Base-by-base conservation (phyloP, 2,113 vertebrate species). In the Chrysochloris asiatica region DNA sequence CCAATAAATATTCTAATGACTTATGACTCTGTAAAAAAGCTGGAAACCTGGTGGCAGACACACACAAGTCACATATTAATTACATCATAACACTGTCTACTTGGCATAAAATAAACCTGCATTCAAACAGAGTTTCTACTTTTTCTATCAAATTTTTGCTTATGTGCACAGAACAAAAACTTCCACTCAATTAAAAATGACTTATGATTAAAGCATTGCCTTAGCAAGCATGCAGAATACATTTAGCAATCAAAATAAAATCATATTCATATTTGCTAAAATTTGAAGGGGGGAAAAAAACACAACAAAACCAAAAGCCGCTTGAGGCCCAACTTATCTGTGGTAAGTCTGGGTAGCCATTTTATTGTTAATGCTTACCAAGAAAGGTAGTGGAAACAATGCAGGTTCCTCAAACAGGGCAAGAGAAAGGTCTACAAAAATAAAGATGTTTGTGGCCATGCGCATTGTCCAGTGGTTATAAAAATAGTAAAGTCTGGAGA, bases 321-420 rank as follows among this genome's bases (percentile, higher is more conserved):
- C 9, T 14, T 13, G 24, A 2, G 3, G 10, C 67, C 24, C n/a
- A 17, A 1, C 24, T 56, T 30, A n/a, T 24, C 10, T n/a, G 9
- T 33, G n/a, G 26, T 41, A 77, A 50, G 45, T n/a, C 26, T 50
- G 24, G 26, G 16, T 21, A 36, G 43, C 59, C 47, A 33, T 36
- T 59, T 38, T 6, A 8, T 17, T 22, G 19, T 48, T 52, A n/a
- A 61, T 41, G 88, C 98, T 97, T 96, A 99, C 99, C 99, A 99
- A 98, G 43, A 98, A 96, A 1, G 99, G 99, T 14, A 99, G 94
- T 0, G 96, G 96, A 38, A 98, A 89, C 73, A 99, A 94, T 0
- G 99, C 98, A 2, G 99, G 99, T 0, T 99, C 98, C 95, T 99
- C 99, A 86, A 99, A 99, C 36, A 99, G 0, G 0, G 98, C 99